Base-by-base conservation (phyloP, 1,140 invertebrate genomes). In the Camponotus floridanus region DNA sequence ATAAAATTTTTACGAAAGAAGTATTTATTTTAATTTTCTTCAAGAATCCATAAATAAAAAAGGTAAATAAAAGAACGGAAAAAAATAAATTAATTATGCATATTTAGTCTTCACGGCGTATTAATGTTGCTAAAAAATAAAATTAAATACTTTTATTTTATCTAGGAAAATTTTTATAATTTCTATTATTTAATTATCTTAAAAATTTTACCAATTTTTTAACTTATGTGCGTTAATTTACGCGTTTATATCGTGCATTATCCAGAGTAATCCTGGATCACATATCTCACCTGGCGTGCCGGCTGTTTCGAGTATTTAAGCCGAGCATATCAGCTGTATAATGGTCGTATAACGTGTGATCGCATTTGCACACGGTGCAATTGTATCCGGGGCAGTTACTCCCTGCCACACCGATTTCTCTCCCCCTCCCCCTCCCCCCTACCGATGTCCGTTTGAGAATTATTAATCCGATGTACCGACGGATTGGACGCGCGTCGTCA, bases 291-390 rank as follows among this genome's bases (percentile, higher is more conserved):
- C 7, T 42, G 13, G 21, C 42, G 39, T 61, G 26, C 61, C 76
- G 76, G 76, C 61, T 67, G 76, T 79, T 79, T 67, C 76, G 76
- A 67, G 62, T 55, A 79, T 79, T 79, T 67, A 79, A 79, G 45
- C 74, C 59, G 74, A 62, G 74, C 76, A 55, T 45, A 79, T 79
- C 62, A 67, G 62, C 42, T 62, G 62, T 67, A 21, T 67, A 79
- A 79, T 67, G 61, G 62, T 21, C 59, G 18, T 39, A 21, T 76
- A 76, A 79, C 76, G 62, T 78, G 76, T 51, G 76, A 78, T 78
- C 61, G 61, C 61, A 78, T 78, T 78, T 65, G 76, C 76, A 59
- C 59, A n/a, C 61, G 76, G 57, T 15, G 26, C 73, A 57, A 65
- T 51, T 65, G 76, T 65, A 61, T 65, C 33, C 59, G 74, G 39